These are phyloP conservation scores for Synanceia verrucosa DNA, from an alignment of 2,797 vertebrate genomes.

Conservation along the genomic window DNA sequence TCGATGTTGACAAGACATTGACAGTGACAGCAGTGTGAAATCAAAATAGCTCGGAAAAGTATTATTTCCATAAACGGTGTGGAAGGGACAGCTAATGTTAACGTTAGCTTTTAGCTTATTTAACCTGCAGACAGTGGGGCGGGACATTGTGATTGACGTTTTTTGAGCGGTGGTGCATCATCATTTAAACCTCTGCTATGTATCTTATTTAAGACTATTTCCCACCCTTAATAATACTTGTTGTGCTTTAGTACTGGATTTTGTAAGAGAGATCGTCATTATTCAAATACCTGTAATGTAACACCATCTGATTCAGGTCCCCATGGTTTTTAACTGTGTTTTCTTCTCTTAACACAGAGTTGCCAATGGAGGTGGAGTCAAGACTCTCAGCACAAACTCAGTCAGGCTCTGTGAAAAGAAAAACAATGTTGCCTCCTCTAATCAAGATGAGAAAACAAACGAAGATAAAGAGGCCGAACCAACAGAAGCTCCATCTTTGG, in stretches of 20 bases:
- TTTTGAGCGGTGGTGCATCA: neutral
- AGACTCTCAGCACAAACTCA: conserved; percentile 60
- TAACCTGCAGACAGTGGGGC: neutral
- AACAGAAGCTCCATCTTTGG: conserved; percentile 7
- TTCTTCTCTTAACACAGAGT: conserved; percentile 47
- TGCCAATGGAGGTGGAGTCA: conserved; percentile 38
- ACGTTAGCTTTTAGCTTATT: neutral
- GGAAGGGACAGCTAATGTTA: neutral
- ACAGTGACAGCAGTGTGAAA: rapidly evolving
- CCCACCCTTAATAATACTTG: neutral
- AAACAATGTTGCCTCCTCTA: conserved; percentile 1
- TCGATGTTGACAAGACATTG: too few species aligned
- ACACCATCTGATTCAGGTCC: neutral
- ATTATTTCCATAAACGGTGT: neutral
- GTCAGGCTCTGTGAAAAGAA: conserved; percentile 62
- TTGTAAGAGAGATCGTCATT: neutral
- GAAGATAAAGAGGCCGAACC: neutral
- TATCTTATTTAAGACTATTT: neutral
- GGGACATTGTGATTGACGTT: conserved; percentile 20
- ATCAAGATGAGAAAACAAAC: conserved; percentile 23
- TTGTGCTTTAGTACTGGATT: neutral
- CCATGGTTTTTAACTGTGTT: neutral
- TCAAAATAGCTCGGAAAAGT: neutral
- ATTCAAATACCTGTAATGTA: neutral
- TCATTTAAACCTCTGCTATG: neutral